Base-by-base conservation (phyloP, 1,140 invertebrate genomes). In the Drosophila nigromelanica region DNA sequence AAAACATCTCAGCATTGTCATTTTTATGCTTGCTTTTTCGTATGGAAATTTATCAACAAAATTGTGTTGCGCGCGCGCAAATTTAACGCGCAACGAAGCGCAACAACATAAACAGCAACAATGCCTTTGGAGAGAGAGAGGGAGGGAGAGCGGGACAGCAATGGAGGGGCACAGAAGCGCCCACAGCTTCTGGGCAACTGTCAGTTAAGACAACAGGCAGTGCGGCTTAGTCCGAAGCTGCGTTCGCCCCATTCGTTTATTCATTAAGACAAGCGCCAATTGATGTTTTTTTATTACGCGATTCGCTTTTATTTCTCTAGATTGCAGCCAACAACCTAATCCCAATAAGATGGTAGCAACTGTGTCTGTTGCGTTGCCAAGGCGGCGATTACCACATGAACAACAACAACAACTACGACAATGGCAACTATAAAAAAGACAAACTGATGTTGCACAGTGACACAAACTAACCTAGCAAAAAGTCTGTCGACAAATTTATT, bases 1-100 rank as follows among this genome's bases (percentile, higher is more conserved):
- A 77, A 85, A 85, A 78, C 60, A 78, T 87, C 72, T 82, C 76
- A 89, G 69, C 68, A 87, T 89, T 87, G 82, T 89, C 83, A 86
- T 86, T 85, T 78, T 80, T 75, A 61, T 78, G 72, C 69, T 78
- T 62, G 75, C 64, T 68, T 83, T 82, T 74, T 89, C 45, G 40
- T 83, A 87, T 83, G 76, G 73, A 87, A 87, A 89, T 89, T 73
- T 83, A 83, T 79, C 47, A 82, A 71, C 59, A 76, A 77, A 45
- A 56, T 47, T 51, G 40, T 48, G 24, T 66, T 54, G 60, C 45
- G 21, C 45, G 51, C 54, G 76, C 50, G 81, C 77, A 71, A 85
- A 86, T 85, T 85, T 80, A 73, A 79, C 56, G 73, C 68, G 83
- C 85, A 79, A 35, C 76, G 39, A 70, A 83, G 82, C 82, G 83